These are phyloP conservation scores for Nestor notabilis DNA, from an alignment of 2,113 vertebrate species.

Conservation along the genomic window DNA sequence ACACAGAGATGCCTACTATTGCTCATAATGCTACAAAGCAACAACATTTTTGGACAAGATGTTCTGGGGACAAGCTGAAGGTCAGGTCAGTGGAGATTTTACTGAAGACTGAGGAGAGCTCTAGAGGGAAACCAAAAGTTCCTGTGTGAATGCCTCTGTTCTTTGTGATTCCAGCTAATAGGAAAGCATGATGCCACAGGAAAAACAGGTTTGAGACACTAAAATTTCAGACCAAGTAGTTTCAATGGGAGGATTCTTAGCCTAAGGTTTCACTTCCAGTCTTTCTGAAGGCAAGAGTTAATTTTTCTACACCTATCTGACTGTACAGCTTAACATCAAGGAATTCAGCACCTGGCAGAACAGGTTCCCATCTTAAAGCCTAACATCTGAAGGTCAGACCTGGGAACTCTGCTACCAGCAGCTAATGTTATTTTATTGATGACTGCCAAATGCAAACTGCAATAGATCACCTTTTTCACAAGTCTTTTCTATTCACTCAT, in stretches of 20 bases:
- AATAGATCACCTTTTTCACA: not conserved
- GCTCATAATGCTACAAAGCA: not conserved
- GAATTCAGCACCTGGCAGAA: not conserved
- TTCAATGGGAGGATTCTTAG: not conserved
- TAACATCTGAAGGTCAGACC: not conserved
- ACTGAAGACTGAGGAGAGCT: not conserved
- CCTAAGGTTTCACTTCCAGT: not conserved
- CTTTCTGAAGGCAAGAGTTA: not conserved
- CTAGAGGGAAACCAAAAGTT: fast-evolving
- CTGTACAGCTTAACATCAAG: not conserved
- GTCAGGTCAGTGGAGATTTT: not conserved
- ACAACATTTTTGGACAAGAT: not conserved
- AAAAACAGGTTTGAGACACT: not conserved
- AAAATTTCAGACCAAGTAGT: not conserved
- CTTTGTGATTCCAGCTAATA: not conserved
- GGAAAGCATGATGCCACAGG: not conserved
- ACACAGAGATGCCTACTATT: not conserved
- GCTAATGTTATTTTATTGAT: slow-evolving; percentile 4
- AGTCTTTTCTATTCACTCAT: not conserved
- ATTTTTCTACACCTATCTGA: not conserved
- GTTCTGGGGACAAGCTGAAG: not conserved
- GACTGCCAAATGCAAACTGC: not conserved
- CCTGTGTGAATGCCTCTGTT: not conserved
- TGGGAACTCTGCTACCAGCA: not conserved
- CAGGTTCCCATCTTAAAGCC: not conserved